phyloP scores from a whole-genome alignment of 1,140 invertebrate species.

The Drosophila nigromelanica region DNA sequence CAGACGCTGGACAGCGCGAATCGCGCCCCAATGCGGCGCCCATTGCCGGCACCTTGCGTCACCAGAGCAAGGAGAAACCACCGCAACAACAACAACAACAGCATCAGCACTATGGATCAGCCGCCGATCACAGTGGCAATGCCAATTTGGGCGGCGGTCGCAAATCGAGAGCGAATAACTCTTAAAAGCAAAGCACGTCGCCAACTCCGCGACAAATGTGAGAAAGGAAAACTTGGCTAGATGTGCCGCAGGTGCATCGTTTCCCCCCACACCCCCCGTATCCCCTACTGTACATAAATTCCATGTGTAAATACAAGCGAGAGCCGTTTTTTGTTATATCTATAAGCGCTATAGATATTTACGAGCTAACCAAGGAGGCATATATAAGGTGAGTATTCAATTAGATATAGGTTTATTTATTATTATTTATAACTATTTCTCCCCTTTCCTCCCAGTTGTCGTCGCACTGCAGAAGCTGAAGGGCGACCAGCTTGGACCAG shows the following conservation, averaged over 20 bases:
- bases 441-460: slow-evolving; percentile 33
- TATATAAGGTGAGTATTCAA: slow-evolving; percentile 55
- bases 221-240: slow-evolving; percentile 30
- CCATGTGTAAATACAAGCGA: slow-evolving; percentile 74
- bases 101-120: slow-evolving; percentile 56
- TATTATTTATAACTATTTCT: background rate
- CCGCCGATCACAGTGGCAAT: slow-evolving; percentile 59
- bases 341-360: slow-evolving; percentile 75
- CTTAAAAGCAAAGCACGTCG: slow-evolving; percentile 54
- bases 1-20: slow-evolving; percentile 50
- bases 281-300: slow-evolving; percentile 70
- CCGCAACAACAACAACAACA: slow-evolving; percentile 48
- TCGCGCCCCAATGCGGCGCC: slow-evolving; percentile 54
- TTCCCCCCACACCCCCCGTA: background rate
- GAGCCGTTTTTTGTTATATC: slow-evolving; percentile 68
- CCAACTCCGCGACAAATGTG: slow-evolving; percentile 46
- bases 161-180: slow-evolving; percentile 69
- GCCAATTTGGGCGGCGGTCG: slow-evolving; percentile 51
- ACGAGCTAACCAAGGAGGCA: slow-evolving; percentile 74
- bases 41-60: slow-evolving; percentile 53
- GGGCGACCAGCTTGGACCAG: slow-evolving; percentile 68
- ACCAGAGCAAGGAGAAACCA: slow-evolving; percentile 69
- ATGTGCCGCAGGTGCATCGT: slow-evolving; percentile 21
- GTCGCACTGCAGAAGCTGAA: slow-evolving; percentile 33
- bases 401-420: no score